A percentile compares a stretch with the other conserved stretches of the same genome.
Conservation (phyloP, 2,113 vertebrate species). For the Eclectus roratus region DNA sequence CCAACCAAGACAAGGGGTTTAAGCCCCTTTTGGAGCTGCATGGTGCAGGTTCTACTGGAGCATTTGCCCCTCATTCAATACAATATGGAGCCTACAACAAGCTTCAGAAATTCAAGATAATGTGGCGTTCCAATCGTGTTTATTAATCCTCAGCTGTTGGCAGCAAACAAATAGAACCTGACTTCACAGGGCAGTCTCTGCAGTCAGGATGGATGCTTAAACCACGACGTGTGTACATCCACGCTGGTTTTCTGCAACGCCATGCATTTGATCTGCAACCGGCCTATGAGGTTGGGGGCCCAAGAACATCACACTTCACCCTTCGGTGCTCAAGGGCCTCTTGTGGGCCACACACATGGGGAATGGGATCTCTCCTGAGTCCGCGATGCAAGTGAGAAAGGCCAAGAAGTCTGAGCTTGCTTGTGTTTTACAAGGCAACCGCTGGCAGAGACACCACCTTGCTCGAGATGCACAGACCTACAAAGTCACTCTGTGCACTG, state of each 20-base stretch:
- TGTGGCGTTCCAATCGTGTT: accelerated
- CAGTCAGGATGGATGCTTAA: not conserved
- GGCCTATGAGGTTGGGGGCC: accelerated
- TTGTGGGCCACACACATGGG: accelerated
- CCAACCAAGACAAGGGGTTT: accelerated
- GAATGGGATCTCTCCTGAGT: not conserved
- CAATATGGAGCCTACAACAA: accelerated
- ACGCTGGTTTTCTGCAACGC: accelerated
- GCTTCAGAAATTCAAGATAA: not conserved
- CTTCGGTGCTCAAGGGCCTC: not conserved
- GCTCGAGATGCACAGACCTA: conserved; percentile 77
- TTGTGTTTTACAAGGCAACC: conserved; percentile 78
- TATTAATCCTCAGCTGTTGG: not conserved
- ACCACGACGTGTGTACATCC: not conserved
- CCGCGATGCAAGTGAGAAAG: not conserved
- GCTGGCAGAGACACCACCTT: conserved; percentile 78
- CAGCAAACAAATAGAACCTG: not conserved
- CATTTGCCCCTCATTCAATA: not conserved
- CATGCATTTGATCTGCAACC: accelerated
- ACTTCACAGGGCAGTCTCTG: accelerated
- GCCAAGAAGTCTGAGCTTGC: not conserved
- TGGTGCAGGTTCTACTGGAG: not conserved
- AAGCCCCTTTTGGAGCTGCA: not conserved
- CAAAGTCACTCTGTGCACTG: conserved; percentile 77
- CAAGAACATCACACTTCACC: not conserved